Evolutionary conservation across 2,797 vertebrate species (phyloP), one percentile per base, ranked within the genome.

Genomic region (Propithecus perrieri): DNA sequence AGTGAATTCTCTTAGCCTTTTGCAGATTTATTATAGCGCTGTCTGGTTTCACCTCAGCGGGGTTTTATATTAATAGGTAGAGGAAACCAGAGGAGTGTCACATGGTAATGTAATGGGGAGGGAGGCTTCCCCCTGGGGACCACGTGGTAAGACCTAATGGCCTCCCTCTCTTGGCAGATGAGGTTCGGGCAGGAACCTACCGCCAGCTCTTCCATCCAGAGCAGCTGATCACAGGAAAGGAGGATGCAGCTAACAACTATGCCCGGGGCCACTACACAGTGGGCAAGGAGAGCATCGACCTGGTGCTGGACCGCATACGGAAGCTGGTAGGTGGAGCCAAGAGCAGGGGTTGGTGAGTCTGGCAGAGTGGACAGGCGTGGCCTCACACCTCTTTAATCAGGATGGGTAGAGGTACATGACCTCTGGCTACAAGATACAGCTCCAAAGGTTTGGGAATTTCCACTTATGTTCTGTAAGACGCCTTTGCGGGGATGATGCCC

Each of bases 211-310:
- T 99, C 72, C 99, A 99, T 57, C 99, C 99, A 5, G 99, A 99
- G 8, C 99, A 99, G 91, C 97, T 99, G 91, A 99, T 99, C 89
- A 98, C 98, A 24, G 99, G 99, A 38, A 99, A 99, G 90, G 99
- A 99, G 89, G 99, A 99, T 9, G 99, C 99, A 5, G 99, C 99
- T 6, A 99, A 99, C 55, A 99, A 99, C 79, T 99, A 99, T 0
- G 99, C 99, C 35, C 98, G 98, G 1, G 99, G 99, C 3, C 99
- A 99, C 96, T 99, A 99, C 80, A 99, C 99, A 8, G 98, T 99
- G 75, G 99, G 99, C 95, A 99, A 99, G 79, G 99, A 99, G 95
- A 98, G 96, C 95, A 99, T 99, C 0, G 99, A 99, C 67, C 24
- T 89, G 41, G 98, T 99, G 63, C 97, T 99, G 71, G 98, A 99